Percentiles rank a stretch among this genome's conserved stretches.
Conservation (phyloP, 1,140 invertebrate genomes). For the Microvelia longipes region DNA sequence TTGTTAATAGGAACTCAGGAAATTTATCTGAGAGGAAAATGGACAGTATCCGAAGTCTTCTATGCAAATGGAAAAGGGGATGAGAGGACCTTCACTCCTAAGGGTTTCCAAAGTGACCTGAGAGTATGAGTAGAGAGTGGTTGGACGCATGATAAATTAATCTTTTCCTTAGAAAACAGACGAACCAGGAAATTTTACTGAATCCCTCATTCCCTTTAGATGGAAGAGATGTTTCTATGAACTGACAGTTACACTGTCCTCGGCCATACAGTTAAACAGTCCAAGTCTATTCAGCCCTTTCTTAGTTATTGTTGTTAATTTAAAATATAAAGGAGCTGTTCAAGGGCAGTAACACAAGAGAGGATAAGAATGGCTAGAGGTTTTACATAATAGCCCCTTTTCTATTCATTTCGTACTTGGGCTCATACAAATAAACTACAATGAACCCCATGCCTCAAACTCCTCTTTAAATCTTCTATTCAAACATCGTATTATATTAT, state of each 20-base stretch:
- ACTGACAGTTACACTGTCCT: not conserved
- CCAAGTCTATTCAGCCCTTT: not conserved
- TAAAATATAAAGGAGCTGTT: not conserved
- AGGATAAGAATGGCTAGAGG: too few relatives aligned
- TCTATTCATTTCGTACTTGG: not conserved
- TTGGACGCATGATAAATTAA: not conserved
- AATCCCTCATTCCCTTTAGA: too few relatives aligned
- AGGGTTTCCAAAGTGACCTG: too few relatives aligned
- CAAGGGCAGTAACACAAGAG: not conserved
- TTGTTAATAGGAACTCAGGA: too few relatives aligned
- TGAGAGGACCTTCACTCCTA: too few relatives aligned
- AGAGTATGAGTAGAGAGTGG: not conserved
- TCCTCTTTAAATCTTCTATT: not conserved
- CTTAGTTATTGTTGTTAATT: not conserved
- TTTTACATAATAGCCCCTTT: not conserved
- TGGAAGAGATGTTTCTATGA: not conserved
- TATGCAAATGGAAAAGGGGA: too few relatives aligned
- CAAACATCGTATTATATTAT: not conserved
- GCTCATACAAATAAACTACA: not conserved
- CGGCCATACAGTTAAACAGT: too few relatives aligned
- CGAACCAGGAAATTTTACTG: not conserved
- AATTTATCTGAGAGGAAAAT: too few relatives aligned
- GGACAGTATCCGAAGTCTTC: too few relatives aligned
- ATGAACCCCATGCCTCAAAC: not conserved
- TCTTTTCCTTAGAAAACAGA: not conserved